These are phyloP conservation scores for Ranitomeya variabilis DNA, from an alignment of 2,113 vertebrate genomes.

Conservation along the genomic window DNA sequence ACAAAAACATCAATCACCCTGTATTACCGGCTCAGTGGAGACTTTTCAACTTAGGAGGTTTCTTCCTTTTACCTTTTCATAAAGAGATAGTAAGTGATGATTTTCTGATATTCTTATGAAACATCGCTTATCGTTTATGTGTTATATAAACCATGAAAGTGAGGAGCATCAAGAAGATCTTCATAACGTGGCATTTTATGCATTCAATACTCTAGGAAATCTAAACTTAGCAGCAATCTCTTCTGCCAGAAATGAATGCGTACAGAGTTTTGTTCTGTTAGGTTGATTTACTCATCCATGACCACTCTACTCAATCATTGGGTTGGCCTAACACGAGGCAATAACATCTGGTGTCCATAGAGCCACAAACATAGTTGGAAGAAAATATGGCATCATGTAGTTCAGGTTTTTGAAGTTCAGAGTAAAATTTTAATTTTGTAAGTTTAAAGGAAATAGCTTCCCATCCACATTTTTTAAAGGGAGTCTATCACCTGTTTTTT, in stretches of 20 bases:
- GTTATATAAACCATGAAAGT: background rate
- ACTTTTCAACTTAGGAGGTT: background rate
- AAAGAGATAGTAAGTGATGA: background rate
- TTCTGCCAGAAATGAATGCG: background rate
- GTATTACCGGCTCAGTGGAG: slow-evolving; percentile 15
- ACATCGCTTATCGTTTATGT: background rate
- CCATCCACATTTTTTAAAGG: no score
- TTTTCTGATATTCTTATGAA: background rate
- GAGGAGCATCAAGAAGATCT: background rate
- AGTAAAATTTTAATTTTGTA: no score
- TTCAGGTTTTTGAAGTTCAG: no score
- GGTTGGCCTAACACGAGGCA: no score
- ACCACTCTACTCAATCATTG: no score
- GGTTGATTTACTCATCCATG: no score
- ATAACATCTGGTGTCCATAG: no score
- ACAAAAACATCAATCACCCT: slow-evolving; percentile 31
- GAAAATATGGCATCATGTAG: no score
- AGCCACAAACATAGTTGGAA: no score
- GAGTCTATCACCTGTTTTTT: no score
- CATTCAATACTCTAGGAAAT: background rate
- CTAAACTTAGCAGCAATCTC: background rate
- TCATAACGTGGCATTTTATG: background rate
- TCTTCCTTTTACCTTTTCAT: background rate
- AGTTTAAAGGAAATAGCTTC: no score
- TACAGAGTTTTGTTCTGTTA: background rate